Evolutionary conservation across 1,140 invertebrate genomes (phyloP), one percentile per base, ranked within the genome.

Genomic region (Centruroides sculpturatus): DNA sequence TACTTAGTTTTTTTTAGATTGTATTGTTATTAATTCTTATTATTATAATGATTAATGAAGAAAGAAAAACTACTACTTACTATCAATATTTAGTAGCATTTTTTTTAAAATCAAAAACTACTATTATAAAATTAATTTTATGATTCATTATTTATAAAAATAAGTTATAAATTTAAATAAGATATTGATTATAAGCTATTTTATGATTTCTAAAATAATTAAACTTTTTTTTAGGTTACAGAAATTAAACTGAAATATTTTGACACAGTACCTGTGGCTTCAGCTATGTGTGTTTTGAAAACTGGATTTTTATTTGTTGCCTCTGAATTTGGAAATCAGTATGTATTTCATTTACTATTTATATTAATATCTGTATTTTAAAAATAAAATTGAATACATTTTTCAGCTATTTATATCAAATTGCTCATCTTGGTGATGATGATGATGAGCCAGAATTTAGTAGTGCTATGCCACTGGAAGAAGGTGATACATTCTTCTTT

Each of bases 221-320:
- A 23, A 23, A 23, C 23, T 23, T 23, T 61, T 60, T 67, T 66
- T 23, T 59, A 76, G 74, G 78, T 99, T 0, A 98, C 92, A 1
- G 96, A 99, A 78, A 98, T 99, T 60, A 94, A 95, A 71, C 74
- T 99, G 2, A 99, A 99, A 73, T 99, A 99, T 76, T 99, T 99
- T 77, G 97, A 99, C 71, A 99, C 97, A 23, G 93, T 98, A 4
- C 93, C 97, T 13, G 90, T 97, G 5, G 92, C 96, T 0, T 82
- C 88, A 3, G 82, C 92, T 3, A 89, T 99, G 87, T 98, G 93
- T 79, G 95, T 99, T 35, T 74, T 99, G 6, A 98, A 98, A 74
- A 98, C 95, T 61, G 97, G 97, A 5, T 99, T 99, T 72, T 77
- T 99, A 0, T 99, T 99, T 78, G 89, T 98, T 8, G 95, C 94